Evolutionary conservation across 2,797 vertebrate species (phyloP).

Genomic region (Chelon labrosus): DNA sequence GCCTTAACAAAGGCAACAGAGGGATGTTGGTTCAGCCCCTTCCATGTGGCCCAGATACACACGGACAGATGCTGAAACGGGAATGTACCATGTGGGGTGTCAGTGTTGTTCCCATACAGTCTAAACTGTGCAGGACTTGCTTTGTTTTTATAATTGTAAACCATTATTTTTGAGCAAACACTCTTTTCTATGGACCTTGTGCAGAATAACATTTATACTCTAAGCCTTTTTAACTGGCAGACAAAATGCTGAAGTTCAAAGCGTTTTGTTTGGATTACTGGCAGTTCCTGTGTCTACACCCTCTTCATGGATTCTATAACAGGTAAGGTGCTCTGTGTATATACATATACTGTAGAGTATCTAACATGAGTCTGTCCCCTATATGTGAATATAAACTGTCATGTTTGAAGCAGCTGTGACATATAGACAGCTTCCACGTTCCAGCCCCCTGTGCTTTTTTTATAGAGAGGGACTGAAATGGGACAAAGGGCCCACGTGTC

Average conservation of each 20-base stretch:
- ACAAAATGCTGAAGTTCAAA: slow-evolving; percentile 95
- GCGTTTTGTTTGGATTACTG: slow-evolving; percentile 98
- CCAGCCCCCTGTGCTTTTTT: slow-evolving; percentile 8
- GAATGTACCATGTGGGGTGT: slow-evolving; percentile 66
- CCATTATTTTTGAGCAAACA: slow-evolving; percentile 7
- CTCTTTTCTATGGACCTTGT: neutral
- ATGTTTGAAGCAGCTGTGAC: neutral
- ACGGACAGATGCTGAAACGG: slow-evolving; percentile 71
- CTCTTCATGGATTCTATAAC: slow-evolving; percentile 93
- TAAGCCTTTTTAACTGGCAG: slow-evolving; percentile 21
- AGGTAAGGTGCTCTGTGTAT: slow-evolving; percentile 84
- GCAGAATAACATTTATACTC: slow-evolving; percentile 29
- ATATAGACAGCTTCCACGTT: slow-evolving; percentile 4
- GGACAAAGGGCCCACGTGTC: slow-evolving; percentile 53
- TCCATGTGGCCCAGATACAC: slow-evolving; percentile 69
- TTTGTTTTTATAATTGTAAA: slow-evolving; percentile 33
- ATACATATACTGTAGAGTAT: no score
- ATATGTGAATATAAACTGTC: slow-evolving; percentile 22
- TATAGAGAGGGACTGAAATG: slow-evolving; percentile 20
- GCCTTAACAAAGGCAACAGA: slow-evolving; percentile 51
- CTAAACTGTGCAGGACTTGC: slow-evolving; percentile 28
- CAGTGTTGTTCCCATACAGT: slow-evolving; percentile 18
- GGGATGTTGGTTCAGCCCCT: slow-evolving; percentile 75
- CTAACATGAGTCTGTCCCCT: neutral
- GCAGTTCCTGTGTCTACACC: slow-evolving; percentile 96